phyloP scores from a whole-genome alignment of 30 jellyfish, hydroid and myxozoan genomes.

The Sanderia malayensis region DNA sequence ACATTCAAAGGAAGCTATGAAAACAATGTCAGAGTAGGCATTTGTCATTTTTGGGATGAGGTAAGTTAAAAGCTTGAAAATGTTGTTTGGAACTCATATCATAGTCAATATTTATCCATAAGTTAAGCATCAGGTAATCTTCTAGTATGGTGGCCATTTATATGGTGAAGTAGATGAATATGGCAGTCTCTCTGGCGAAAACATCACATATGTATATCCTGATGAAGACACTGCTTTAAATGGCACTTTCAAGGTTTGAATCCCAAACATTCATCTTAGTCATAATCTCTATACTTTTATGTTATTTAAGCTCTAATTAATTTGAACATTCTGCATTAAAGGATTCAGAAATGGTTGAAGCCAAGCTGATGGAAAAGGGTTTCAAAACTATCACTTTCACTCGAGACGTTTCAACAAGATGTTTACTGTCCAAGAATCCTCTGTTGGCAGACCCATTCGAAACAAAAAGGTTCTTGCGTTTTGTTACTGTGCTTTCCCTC shows the following conservation, averaged over 20 bases:
- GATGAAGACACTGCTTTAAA: constrained; percentile 70
- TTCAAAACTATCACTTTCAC: background rate
- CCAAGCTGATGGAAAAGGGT: constrained; percentile 35
- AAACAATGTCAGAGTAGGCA: constrained; percentile 54
- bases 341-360: constrained; percentile 74
- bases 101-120: too few species aligned
- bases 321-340: too few species aligned
- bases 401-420: constrained; percentile 63
- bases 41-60: constrained; percentile 76
- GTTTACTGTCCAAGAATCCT: constrained; percentile 43
- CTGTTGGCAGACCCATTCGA: constrained; percentile 67
- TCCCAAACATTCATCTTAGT: background rate
- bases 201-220: constrained; percentile 70
- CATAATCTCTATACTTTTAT: too few species aligned
- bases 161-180: constrained; percentile 70
- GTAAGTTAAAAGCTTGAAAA: constrained; percentile 35
- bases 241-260: constrained; percentile 72
- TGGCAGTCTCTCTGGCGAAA: constrained; percentile 72
- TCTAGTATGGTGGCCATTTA: constrained; percentile 77
- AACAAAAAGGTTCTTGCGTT: constrained; percentile 41
- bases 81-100: too few species aligned
- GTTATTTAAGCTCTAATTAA: too few species aligned
- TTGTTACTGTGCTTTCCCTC: too few species aligned
- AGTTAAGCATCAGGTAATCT: too few species aligned
- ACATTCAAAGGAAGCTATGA: constrained; percentile 69